Evolutionary conservation across 2,113 vertebrate genomes (phyloP).

Genomic region (Nyctereutes procyonoides): DNA sequence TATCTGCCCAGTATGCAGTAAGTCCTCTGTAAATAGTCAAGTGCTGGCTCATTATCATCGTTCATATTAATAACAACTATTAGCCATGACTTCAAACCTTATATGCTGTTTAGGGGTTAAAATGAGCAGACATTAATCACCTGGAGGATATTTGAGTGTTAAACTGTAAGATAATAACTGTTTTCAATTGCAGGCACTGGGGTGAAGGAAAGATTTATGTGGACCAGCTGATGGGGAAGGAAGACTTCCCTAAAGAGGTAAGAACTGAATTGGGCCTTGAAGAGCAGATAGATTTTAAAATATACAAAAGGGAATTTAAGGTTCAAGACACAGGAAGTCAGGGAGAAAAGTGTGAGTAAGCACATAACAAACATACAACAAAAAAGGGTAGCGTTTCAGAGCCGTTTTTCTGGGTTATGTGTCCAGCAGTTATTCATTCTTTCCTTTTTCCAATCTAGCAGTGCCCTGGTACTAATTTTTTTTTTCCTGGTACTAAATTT

Average conservation of each 20-base stretch:
- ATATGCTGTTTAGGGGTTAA: not conserved
- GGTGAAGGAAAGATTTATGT: conserved; percentile 24
- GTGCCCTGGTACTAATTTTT: not conserved
- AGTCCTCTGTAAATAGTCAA: not conserved
- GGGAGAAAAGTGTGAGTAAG: not conserved
- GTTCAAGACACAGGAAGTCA: not conserved
- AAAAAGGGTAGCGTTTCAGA: not conserved
- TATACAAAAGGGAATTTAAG: not conserved
- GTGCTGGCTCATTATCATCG: not conserved
- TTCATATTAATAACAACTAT: not conserved
- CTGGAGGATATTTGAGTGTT: not conserved
- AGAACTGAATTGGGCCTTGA: not conserved
- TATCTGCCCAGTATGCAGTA: not conserved
- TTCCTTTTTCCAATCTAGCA: not conserved
- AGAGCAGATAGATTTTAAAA: not conserved
- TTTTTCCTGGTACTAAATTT: conserved; percentile 1
- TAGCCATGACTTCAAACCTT: not conserved
- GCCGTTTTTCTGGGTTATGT: not conserved
- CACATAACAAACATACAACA: not conserved
- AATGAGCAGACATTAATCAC: not conserved
- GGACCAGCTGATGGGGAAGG: not conserved
- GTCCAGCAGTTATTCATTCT: not conserved
- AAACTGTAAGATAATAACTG: not conserved
- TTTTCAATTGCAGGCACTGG: not conserved
- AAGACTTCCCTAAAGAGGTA: not conserved